A percentile compares a stretch with the other conserved stretches of the same genome.
phyloP scores from a whole-genome alignment of 2,113 vertebrate species.

The Cacatua alba region DNA sequence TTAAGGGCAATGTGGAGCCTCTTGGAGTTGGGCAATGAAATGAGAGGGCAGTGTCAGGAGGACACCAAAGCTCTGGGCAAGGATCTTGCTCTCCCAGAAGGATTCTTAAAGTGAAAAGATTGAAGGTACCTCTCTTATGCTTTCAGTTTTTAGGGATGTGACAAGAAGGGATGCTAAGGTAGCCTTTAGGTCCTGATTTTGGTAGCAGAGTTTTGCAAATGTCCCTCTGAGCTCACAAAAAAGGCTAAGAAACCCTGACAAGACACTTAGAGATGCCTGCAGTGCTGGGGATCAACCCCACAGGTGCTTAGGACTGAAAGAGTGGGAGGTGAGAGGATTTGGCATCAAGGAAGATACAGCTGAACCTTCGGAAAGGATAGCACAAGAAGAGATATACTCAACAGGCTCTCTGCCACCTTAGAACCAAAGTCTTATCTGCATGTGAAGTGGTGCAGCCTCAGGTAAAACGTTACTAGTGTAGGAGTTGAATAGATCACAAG shows the following conservation, averaged over 20 bases:
- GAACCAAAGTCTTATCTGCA: background rate
- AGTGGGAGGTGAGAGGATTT: background rate
- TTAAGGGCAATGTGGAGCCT: background rate
- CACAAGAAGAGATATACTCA: background rate
- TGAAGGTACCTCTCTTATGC: background rate
- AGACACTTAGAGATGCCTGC: background rate
- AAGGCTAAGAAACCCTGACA: background rate
- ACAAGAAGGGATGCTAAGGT: background rate
- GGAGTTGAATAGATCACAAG: background rate
- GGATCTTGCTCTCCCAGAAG: background rate
- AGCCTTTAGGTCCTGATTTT: background rate
- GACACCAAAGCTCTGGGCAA: background rate
- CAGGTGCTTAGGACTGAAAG: background rate
- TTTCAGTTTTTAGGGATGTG: background rate
- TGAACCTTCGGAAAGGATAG: background rate
- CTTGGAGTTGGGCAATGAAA: background rate
- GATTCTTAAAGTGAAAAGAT: background rate
- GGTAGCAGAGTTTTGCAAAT: background rate
- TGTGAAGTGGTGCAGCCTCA: background rate
- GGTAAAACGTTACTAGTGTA: background rate
- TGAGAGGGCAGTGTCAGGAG: background rate
- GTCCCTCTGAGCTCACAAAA: background rate
- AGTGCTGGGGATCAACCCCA: background rate
- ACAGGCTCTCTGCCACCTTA: background rate
- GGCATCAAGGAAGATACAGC: background rate